phyloP scores from a whole-genome alignment of 2,113 vertebrate genomes.

The Atherinomorus stipes region DNA sequence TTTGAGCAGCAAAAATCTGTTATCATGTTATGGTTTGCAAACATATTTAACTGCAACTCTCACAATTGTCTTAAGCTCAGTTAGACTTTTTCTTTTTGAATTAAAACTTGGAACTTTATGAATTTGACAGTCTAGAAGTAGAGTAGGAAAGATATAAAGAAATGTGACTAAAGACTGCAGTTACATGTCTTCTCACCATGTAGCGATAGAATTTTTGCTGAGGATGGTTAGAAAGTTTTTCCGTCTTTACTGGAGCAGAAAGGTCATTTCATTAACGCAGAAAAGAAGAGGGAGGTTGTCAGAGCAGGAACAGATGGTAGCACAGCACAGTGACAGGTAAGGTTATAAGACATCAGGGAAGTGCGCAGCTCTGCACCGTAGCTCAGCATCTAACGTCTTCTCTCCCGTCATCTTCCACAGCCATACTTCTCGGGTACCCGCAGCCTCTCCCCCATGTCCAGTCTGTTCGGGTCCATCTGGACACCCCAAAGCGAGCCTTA shows the following conservation, averaged over 20 bases:
- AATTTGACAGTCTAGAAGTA: too few species aligned
- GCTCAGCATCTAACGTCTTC: neutral
- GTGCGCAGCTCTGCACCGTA: neutral
- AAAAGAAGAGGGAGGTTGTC: neutral
- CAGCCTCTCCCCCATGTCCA: conserved; percentile 98
- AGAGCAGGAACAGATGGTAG: conserved; percentile 22
- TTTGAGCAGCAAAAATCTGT: too few species aligned
- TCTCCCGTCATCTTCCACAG: conserved; percentile 68
- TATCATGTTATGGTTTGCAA: too few species aligned
- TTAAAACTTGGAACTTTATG: too few species aligned
- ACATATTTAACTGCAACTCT: too few species aligned
- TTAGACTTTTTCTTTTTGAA: too few species aligned
- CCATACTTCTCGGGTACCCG: conserved; percentile 96
- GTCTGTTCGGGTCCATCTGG: conserved; percentile 99
- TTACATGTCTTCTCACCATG: neutral
- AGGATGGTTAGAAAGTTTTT: neutral
- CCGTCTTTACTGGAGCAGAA: neutral
- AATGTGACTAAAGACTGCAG: too few species aligned
- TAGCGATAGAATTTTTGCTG: neutral
- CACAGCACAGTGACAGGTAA: conserved; percentile 17
- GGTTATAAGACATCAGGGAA: conserved; percentile 5
- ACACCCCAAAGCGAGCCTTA: conserved; percentile 93
- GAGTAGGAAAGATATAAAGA: too few species aligned
- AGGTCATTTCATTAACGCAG: conserved; percentile 22
- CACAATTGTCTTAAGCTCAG: too few species aligned